Evolutionary conservation across 2,888 invertebrate genomes (phyloP), one percentile per base, ranked within the genome.

Genomic region (Epistrophella euchroma): DNA sequence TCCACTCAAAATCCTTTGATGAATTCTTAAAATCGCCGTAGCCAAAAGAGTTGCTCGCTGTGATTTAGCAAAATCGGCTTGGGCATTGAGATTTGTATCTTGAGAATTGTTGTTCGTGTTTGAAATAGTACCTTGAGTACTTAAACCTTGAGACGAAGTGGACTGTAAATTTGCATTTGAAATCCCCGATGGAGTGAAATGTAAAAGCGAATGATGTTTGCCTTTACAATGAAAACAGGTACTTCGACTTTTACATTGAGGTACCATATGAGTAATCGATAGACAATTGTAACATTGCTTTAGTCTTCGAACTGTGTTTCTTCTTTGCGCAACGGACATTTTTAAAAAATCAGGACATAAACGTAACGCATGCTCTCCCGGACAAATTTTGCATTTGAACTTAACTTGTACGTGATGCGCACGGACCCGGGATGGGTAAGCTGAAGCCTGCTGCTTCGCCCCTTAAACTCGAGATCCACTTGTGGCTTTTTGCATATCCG

Each of bases 161-260:
- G 17, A 45, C 17, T 45, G 45, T 45, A 45, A 10, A 10, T 17
- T 45, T 9, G 45, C 4, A 10, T 17, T 45, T 17, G 10, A 45
- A 45, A 10, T 45, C 45, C 10, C 45, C 45, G 45, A 17, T 10
- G 45, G 3, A 45, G 10, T 17, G 45, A 32, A 32, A 58, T 58
- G 58, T 11, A 19, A n/a, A 6, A 58, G 58, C 4, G 58, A 58
- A 15, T 58, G 35, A 7, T 58, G 58, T n/a, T 58, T 58, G 4
- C 56, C 17, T 4, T 56, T 56, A 32, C 56, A 56, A 32, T 56
- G 56, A 56, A 56, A 56, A 10, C 32, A 56, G 2, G 56, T 56
- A 32, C 56, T 56, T 1, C 25, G 6, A 32, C 32, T 56, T 15
- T 56, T 7, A 25, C 28, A 56, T 10, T 15, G 22, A 0, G 32